phyloP scores from a whole-genome alignment of 1,140 invertebrate genomes.

The Rhyzopertha dominica region DNA sequence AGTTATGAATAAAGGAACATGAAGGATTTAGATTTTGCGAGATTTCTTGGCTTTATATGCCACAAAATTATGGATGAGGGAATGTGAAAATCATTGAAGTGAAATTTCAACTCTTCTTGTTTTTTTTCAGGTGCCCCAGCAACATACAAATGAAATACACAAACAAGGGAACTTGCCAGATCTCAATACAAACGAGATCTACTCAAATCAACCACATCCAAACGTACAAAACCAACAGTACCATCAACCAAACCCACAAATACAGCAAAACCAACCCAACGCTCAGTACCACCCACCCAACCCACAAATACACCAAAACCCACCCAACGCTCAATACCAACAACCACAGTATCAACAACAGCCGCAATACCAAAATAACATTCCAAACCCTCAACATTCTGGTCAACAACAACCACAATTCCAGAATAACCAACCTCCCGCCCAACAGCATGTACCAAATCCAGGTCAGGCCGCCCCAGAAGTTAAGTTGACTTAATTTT shows the following conservation, averaged over 20 bases:
- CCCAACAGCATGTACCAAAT: conserved; percentile 2
- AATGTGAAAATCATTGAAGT: conserved; percentile 14
- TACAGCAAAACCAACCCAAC: conserved; percentile 21
- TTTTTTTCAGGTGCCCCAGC: conserved; percentile 3
- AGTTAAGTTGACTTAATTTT: too few species aligned
- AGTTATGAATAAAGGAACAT: too few species aligned
- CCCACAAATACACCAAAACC: conserved; percentile 16
- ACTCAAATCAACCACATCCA: conserved; percentile 21
- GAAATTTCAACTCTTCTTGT: conserved; percentile 11
- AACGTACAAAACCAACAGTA: conserved; percentile 16
- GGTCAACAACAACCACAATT: conserved; percentile 9
- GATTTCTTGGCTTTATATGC: too few species aligned
- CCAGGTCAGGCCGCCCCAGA: too few species aligned
- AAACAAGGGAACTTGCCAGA: conserved; percentile 15
- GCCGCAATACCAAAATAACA: conserved; percentile 16
- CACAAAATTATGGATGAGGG: too few species aligned
- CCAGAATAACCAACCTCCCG: background rate
- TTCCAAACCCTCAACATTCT: too few species aligned
- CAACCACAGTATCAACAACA: conserved; percentile 21
- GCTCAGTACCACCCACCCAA: conserved; percentile 17
- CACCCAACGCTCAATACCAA: conserved; percentile 8
- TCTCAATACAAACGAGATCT: conserved; percentile 38
- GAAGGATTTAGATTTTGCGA: too few species aligned
- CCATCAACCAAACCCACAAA: conserved; percentile 18
- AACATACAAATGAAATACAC: conserved; percentile 9